Evolutionary conservation across 64 coral and sea anemone species (phyloP), one percentile per base, ranked within the genome.

Genomic region (Platygyra sinensis): DNA sequence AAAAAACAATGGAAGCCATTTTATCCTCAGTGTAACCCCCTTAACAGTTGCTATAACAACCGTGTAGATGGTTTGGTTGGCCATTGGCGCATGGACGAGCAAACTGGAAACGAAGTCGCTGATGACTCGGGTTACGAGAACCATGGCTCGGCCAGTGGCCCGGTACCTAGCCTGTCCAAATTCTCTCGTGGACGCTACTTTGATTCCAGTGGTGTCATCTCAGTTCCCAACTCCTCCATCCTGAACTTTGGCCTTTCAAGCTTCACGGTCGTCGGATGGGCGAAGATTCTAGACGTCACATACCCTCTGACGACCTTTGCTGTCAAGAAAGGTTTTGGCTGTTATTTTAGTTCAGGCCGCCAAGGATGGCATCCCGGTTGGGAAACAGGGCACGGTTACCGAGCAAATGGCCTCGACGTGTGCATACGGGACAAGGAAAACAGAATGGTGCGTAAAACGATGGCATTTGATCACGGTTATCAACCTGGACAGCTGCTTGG

Each of bases 121-220:
- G 93, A 94, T 67, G 93, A 90, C 32, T 94, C 93, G 8, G 93
- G 93, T n/a, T 30, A 94, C 52, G 92, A 90, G 46, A 88, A 94
- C 55, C 92, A 94, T 25, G 92, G 77, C 60, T 86, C 73, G 8
- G 79, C 87, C 25, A 52, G 60, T 50, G 92, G 79, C 30, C 32
- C 92, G 11, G 39, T 30, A 20, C 36, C 87, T 57, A 54, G 25
- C 5, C 72, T 86, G 12, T 88, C 86, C 31, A 94, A 94, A 73
- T 94, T 94, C 60, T 72, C 78, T 52, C 87, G 92, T 10, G 92
- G 92, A 11, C 92, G 92, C 11, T 90, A 79, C 54, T 94, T 94
- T 69, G 50, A n/a, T n/a, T n/a, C n/a, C n/a, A n/a, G n/a, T 73
- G 75, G 75, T 8, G 0, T 61, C 24, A 91, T 91, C 25, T 39